Conservation (phyloP, 2,888 invertebrate species). For the Dioctria linearis region DNA sequence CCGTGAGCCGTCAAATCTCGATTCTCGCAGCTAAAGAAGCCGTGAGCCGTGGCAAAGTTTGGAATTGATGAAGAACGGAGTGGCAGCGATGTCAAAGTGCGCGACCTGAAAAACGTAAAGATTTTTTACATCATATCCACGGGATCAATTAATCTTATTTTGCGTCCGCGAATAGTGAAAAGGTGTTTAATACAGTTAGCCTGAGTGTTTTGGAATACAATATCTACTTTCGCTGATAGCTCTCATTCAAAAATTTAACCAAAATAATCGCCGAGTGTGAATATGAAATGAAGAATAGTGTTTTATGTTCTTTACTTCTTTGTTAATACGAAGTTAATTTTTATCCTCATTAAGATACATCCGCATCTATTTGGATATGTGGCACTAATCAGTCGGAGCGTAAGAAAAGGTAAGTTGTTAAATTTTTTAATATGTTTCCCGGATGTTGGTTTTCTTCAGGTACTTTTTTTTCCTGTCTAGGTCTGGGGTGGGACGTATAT, state of each 20-base stretch:
- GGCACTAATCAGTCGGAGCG: background rate
- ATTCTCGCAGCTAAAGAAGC: background rate
- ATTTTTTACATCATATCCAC: background rate
- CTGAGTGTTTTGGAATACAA: background rate
- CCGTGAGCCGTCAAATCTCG: constrained; percentile 10
- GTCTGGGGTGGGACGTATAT: constrained; percentile 42
- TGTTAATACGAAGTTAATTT: constrained; percentile 10
- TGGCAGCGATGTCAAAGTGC: constrained; percentile 37
- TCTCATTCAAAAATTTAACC: constrained; percentile 19
- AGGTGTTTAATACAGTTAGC: constrained; percentile 1
- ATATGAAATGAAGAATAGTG: background rate
- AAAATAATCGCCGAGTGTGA: constrained; percentile 18
- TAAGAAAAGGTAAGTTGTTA: constrained; percentile 26
- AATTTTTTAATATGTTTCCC: background rate
- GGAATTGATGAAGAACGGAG: background rate
- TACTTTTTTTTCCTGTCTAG: constrained; percentile 13
- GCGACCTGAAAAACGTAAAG: constrained; percentile 34
- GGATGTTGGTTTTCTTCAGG: constrained; percentile 12
- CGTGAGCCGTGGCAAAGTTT: constrained; percentile 19
- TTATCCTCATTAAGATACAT: background rate
- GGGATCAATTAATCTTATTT: constrained; percentile 15
- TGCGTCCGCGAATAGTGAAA: background rate
- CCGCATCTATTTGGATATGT: background rate
- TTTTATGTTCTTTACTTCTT: constrained; percentile 24
- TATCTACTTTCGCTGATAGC: background rate